These are phyloP conservation scores for Danionella cerebrum DNA, from an alignment of 2,113 vertebrate genomes.

Conservation along the genomic window DNA sequence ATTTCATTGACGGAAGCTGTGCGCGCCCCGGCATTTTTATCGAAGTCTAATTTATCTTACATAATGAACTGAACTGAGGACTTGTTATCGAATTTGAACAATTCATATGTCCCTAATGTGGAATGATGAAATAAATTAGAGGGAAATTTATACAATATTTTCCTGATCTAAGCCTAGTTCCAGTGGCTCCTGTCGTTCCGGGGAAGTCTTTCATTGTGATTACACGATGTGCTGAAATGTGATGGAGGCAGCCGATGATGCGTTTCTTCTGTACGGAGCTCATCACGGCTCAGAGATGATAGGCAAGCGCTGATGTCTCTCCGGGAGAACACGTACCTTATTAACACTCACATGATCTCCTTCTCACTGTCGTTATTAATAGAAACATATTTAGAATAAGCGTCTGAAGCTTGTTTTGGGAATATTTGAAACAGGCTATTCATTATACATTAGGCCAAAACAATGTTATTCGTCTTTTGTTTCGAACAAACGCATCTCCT, in stretches of 20 bases:
- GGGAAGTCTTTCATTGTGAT: conserved; percentile 63
- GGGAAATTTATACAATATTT: conserved; percentile 89
- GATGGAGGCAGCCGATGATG: conserved; percentile 65
- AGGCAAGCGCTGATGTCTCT: background rate
- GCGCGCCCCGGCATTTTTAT: conserved; percentile 88
- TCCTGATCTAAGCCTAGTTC: conserved; percentile 75
- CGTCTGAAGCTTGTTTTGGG: too few relatives aligned
- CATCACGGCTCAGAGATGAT: background rate
- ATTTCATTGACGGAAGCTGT: conserved; percentile 93
- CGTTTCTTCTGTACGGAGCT: conserved; percentile 47
- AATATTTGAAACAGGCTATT: too few relatives aligned
- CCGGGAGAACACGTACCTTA: background rate
- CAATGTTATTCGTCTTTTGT: too few relatives aligned
- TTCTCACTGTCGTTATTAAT: too few relatives aligned
- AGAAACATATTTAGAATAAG: too few relatives aligned
- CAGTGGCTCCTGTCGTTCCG: conserved; percentile 66
- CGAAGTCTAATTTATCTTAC: conserved; percentile 98
- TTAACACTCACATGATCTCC: too few relatives aligned
- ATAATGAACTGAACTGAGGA: conserved; percentile 99
- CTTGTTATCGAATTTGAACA: conserved; percentile 99
- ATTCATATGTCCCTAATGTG: conserved; percentile 94
- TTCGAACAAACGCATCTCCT: too few relatives aligned
- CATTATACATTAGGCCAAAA: too few relatives aligned
- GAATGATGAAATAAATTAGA: conserved; percentile 98
- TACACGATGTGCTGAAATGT: conserved; percentile 68